Evolutionary conservation across 1,140 invertebrate genomes (phyloP).

Genomic region (Papilio aristodemus): DNA sequence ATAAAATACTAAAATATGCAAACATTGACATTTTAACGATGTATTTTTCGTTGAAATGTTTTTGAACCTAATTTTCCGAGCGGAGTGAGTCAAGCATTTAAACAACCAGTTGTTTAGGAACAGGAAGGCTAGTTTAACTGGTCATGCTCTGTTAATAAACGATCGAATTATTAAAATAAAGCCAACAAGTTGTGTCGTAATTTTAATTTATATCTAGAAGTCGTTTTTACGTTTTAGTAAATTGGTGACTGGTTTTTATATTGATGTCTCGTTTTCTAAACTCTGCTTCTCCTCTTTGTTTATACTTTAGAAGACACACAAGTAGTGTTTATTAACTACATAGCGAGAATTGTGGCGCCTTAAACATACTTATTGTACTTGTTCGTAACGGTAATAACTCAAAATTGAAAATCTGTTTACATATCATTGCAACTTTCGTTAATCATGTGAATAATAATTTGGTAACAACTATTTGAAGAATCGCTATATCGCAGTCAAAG

Average conservation of each 20-base stretch:
- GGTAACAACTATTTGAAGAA: not conserved
- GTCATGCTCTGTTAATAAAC: not conserved
- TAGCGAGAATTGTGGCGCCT: too few relatives aligned
- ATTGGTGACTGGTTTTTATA: not conserved
- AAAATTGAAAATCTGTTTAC: too few relatives aligned
- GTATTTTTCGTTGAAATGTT: not conserved
- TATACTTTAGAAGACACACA: too few relatives aligned
- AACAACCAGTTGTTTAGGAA: not conserved
- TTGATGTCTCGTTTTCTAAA: not conserved
- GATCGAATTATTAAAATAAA: not conserved
- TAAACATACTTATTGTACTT: too few relatives aligned
- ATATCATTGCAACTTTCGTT: too few relatives aligned
- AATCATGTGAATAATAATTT: slow-evolving; percentile 2
- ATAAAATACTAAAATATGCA: not conserved
- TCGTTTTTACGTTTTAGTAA: not conserved
- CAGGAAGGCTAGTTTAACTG: not conserved
- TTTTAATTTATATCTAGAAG: not conserved
- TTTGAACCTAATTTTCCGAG: not conserved
- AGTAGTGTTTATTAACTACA: too few relatives aligned
- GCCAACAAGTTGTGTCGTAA: not conserved
- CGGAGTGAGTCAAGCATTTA: not conserved
- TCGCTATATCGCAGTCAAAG: not conserved
- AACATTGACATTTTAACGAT: not conserved
- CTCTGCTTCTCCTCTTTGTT: too few relatives aligned
- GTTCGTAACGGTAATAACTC: too few relatives aligned